Conservation (phyloP, 2,113 vertebrate species). For the Antennarius striatus region DNA sequence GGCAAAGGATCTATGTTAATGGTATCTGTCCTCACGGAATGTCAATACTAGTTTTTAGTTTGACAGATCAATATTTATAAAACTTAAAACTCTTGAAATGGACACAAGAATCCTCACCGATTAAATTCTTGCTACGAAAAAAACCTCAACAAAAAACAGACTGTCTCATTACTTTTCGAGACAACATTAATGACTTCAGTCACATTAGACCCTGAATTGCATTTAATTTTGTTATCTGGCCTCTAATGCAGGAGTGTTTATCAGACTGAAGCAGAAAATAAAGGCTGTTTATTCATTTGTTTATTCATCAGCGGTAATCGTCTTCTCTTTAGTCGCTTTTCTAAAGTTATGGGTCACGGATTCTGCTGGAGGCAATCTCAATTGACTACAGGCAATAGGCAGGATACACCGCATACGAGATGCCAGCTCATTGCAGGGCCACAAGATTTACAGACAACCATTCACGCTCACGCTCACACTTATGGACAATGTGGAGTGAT, state of each 20-base stretch:
- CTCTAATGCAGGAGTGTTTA: slow-evolving; percentile 3
- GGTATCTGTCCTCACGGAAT: neutral
- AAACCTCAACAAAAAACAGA: neutral
- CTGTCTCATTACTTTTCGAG: neutral
- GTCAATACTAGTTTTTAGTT: neutral
- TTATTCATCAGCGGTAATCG: no score
- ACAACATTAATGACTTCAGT: slow-evolving; percentile 15
- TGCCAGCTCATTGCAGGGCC: no score
- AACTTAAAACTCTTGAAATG: neutral
- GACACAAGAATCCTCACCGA: neutral
- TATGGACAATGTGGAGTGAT: no score
- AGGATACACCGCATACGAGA: no score
- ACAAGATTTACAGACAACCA: no score
- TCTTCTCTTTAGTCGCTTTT: no score
- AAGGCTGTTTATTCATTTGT: neutral
- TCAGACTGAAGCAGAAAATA: slow-evolving; percentile 13
- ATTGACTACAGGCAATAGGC: no score
- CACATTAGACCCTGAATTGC: neutral
- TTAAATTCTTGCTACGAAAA: neutral
- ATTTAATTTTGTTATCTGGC: slow-evolving; percentile 18
- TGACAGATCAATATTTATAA: neutral
- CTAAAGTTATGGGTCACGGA: no score
- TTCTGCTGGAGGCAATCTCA: no score
- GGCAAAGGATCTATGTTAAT: slow-evolving; percentile 9
- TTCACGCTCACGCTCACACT: no score